Base-by-base conservation (phyloP, 2,113 vertebrate genomes). In the Solea senegalensis region DNA sequence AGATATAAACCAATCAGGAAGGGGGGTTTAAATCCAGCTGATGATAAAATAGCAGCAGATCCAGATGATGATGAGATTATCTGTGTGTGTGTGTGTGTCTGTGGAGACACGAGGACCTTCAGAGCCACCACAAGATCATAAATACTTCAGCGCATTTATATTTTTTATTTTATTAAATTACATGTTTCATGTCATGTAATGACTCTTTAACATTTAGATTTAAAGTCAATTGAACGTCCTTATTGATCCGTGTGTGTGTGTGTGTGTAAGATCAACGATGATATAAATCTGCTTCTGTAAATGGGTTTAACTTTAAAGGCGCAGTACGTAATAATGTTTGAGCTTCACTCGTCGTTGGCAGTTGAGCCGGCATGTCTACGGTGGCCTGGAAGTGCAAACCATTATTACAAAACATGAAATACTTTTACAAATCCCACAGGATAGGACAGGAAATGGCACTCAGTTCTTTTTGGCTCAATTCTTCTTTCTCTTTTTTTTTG, bases 41-140 rank as follows among this genome's bases (percentile, higher is more conserved):
- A 82, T 84, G 86, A 88, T 86, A 70, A 85, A 89, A 89, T 86
- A 69, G 66, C 69, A 71, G 65, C 44, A 84, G 78, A 82, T 78
- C 53, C 65, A 64, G 75, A 67, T 81, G 74, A 67, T 81, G 74
- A 88, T 88, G 81, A 40, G 65, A 90, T 90, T 90, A 85, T 44
- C 60, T 0, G 26, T 59, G 69, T 73, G 67, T 81, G 69, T 86
- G 83, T 44, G 56, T 0, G 26, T 59, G 69, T 73, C 65, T 81
- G 69, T 86, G 83, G 82, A 83, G 84, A 65, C 64, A 40, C 4
- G 45, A 75, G 57, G 70, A 85, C 76, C 74, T 78, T 86, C 70
- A 75, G 65, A 86, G 70, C 79, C 81, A 71, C 74, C 71, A 34
- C 64, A 65, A 55, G 34, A 74, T 76, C 48, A 74, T 72, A 82